Conservation (phyloP, 2,888 invertebrate species). For the Polymixis lichenea region DNA sequence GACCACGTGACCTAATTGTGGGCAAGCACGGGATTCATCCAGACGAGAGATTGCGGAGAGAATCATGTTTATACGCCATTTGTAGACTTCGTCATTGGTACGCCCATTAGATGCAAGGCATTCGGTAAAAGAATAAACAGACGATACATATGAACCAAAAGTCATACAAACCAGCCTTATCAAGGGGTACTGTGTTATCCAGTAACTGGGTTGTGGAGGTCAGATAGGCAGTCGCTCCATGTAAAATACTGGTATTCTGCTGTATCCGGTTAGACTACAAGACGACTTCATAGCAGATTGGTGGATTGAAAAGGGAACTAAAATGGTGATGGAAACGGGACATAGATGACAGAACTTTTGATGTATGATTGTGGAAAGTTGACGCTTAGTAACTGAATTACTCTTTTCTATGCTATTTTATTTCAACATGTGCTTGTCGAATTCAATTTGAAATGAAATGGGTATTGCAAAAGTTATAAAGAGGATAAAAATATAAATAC, state of each 20-base stretch:
- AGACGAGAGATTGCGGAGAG: slow-evolving; percentile 28
- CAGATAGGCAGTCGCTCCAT: too few species aligned
- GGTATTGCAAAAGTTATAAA: not conserved
- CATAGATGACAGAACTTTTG: not conserved
- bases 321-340: not conserved
- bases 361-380: not conserved
- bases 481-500: not conserved
- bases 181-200: too few species aligned
- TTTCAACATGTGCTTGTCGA: too few species aligned
- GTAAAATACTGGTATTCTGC: too few species aligned
- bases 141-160: not conserved
- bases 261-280: too few species aligned
- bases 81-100: slow-evolving; percentile 38
- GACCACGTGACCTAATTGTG: slow-evolving; percentile 61
- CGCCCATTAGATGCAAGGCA: slow-evolving; percentile 27
- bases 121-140: slow-evolving; percentile 10
- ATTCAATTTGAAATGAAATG: not conserved
- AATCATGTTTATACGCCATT: slow-evolving; percentile 49
- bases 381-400: not conserved
- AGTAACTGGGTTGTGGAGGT: too few species aligned
- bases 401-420: not conserved
- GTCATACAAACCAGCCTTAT: too few species aligned
- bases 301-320: not conserved
- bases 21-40: slow-evolving; percentile 35
- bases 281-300: too few species aligned